Base-by-base conservation (phyloP, 2,113 vertebrate genomes). In the Cyanoramphus novaezelandiae region DNA sequence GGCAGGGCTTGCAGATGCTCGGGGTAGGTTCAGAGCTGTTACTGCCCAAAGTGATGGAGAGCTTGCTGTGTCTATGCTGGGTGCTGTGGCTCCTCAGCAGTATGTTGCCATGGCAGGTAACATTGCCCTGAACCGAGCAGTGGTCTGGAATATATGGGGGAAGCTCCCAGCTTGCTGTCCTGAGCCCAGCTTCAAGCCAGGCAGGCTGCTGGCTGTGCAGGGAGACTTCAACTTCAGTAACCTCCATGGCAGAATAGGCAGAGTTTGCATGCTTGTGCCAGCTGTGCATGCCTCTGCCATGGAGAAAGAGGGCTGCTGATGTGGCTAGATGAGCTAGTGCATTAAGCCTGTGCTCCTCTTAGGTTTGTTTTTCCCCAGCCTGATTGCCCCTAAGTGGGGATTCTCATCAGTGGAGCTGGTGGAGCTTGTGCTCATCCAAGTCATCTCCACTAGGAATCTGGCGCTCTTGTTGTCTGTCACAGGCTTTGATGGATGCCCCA, bases 181-280 rank as follows among this genome's bases (percentile, higher is more conserved):
- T 33, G 50, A 84, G 37, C 24, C 44, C 1, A 2, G 13, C 44
- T 3, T 1, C 0, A 0, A 86, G 57, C 53, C 46, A 20, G 46
- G 23, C 63, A 28, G 62, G 9, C 44, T 86, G 23, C 64, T 68
- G 31, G 31, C 44, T 53, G 13, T 17, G 29, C 17, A 21, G 29
- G 35, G 33, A 86, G 37, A 35, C 65, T 75, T 84, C 90, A 67
- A 33, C 67, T 9, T 8, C 3, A 6, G 74, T 68, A 53, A 68
- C n/a, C 14, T n/a, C 0, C 15, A 9, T 52, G 65, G 52, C 50
- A 82, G 70, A 78, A 71, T 43, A 78, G 28, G 19, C 46, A 78
- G 31, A 0, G 0, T 23, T 25, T 63, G 28, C 21, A 9, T 53
- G 37, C 33, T 82, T 80, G 15, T 80, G 82, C 35, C 70, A 43